Conservation (phyloP, 2,113 vertebrate species). For the Cisticola juncidis region DNA sequence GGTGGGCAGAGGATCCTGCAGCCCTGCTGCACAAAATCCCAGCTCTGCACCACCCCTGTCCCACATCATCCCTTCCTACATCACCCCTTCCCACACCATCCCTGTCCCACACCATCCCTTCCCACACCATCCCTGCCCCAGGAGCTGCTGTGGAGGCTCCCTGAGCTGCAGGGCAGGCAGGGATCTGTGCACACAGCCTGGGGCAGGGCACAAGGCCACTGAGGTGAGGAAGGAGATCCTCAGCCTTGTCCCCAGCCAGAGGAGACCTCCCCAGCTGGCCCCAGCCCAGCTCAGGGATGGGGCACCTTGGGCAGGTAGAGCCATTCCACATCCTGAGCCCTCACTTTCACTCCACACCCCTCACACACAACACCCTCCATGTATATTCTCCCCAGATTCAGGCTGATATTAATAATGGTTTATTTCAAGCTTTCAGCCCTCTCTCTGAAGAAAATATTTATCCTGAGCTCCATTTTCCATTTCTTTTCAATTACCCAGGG, state of each 20-base stretch:
- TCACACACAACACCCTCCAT: too few relatives aligned
- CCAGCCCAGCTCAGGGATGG: background rate
- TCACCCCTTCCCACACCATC: background rate
- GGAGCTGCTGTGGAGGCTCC: too few relatives aligned
- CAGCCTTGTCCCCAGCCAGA: background rate
- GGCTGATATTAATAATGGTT: background rate
- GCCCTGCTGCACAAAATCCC: background rate
- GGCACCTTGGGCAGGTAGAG: fast-evolving
- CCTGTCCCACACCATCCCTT: background rate
- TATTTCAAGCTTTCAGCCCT: background rate
- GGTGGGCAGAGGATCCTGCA: background rate
- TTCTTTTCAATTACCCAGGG: slow-evolving; percentile 26
- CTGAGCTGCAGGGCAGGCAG: background rate
- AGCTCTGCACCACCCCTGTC: background rate
- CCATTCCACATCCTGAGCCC: fast-evolving
- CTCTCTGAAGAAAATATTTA: background rate
- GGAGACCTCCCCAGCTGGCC: background rate
- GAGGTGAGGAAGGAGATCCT: fast-evolving
- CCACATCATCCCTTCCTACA: too few relatives aligned
- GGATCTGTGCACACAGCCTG: background rate
- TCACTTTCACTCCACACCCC: background rate
- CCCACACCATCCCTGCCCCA: fast-evolving
- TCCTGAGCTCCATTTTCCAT: background rate
- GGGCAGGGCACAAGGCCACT: fast-evolving
- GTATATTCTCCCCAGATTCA: background rate